These are phyloP conservation scores for Heterodera carotae DNA, from an alignment of 1,140 invertebrate genomes.

Conservation along the genomic window DNA sequence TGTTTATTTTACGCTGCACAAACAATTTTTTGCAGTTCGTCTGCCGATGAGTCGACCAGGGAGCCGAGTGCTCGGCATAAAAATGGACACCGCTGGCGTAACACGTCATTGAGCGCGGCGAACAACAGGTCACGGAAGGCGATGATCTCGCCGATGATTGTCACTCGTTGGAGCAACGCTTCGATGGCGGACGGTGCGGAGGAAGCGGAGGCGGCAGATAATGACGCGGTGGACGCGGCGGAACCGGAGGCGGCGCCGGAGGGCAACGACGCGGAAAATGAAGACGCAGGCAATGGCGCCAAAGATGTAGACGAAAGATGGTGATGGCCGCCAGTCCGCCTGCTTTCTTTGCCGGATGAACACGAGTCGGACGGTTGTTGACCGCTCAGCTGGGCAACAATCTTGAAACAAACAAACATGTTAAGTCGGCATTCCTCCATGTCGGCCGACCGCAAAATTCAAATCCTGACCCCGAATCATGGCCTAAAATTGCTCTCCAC, in stretches of 20 bases:
- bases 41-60: constrained; percentile 86
- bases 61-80: constrained; percentile 89
- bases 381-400: constrained; percentile 32
- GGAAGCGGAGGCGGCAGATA: background rate
- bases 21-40: constrained; percentile 76
- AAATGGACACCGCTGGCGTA: constrained; percentile 94
- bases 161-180: constrained; percentile 84
- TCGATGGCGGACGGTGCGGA: constrained; percentile 48
- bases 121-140: constrained; percentile 91
- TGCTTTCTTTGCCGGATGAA: constrained; percentile 7
- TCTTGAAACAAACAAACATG: constrained; percentile 5
- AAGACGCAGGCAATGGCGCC: background rate
- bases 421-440: no score
- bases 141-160: constrained; percentile 90
- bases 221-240: constrained; percentile 8
- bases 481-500: no score
- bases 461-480: no score
- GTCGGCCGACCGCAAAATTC: no score
- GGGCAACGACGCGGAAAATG: background rate
- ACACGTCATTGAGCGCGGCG: constrained; percentile 84
- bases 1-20: constrained; percentile 11
- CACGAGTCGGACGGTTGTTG: background rate
- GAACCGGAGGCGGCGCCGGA: constrained; percentile 22
- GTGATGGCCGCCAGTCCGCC: background rate
- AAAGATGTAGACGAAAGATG: background rate